These are phyloP conservation scores for Pitangus sulphuratus DNA, from an alignment of 2,797 vertebrate genomes.

Conservation along the genomic window DNA sequence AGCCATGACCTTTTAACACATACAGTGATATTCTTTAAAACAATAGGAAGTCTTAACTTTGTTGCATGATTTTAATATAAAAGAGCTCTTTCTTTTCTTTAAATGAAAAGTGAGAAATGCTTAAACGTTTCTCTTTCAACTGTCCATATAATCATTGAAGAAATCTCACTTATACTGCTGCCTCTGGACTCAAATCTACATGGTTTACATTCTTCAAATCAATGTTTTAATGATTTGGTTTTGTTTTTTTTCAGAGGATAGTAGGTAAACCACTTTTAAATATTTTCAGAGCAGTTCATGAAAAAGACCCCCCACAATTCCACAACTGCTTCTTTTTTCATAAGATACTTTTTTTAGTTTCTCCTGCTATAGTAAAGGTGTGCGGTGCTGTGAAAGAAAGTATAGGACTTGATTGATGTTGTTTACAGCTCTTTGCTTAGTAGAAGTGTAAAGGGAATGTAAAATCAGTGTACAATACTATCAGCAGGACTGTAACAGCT, in stretches of 20 bases:
- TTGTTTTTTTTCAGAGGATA: neutral
- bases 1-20: neutral
- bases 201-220: neutral
- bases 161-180: neutral
- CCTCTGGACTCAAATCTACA: neutral
- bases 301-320: neutral
- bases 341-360: neutral
- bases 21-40: neutral
- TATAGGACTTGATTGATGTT: rapidly evolving
- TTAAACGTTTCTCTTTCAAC: neutral
- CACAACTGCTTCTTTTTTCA: neutral
- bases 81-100: neutral
- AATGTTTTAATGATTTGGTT: neutral
- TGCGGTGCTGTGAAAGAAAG: neutral
- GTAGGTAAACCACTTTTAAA: neutral
- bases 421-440: neutral
- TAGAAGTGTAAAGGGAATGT: neutral
- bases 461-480: neutral
- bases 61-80: neutral
- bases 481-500: neutral
- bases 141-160: neutral
- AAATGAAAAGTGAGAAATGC: neutral
- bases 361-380: neutral
- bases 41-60: neutral
- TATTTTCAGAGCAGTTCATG: neutral